Conservation (phyloP, 1,140 invertebrate genomes). For the Drosophila nebulosa region DNA sequence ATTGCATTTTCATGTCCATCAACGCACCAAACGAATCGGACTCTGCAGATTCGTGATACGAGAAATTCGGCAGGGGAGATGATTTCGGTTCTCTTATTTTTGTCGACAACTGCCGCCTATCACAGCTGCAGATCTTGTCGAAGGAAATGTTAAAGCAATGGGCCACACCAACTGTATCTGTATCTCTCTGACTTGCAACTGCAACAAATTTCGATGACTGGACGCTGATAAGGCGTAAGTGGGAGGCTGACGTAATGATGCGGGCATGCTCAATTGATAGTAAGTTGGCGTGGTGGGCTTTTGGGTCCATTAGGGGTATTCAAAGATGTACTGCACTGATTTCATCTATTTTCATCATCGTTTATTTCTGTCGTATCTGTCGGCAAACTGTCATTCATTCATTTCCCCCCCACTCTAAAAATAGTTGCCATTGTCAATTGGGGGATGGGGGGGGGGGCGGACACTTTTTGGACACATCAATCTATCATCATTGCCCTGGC, state of each 20-base stretch:
- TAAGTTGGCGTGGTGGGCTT: conserved; percentile 3
- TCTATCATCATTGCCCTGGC: conserved; percentile 10
- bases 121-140: conserved; percentile 39
- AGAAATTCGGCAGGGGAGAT: not conserved
- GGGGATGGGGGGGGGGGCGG: conserved; percentile 9
- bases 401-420: not conserved
- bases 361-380: not conserved
- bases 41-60: not conserved
- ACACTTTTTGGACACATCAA: conserved; percentile 31
- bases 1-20: conserved; percentile 78
- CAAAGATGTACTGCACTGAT: not conserved
- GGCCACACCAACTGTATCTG: conserved; percentile 40
- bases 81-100: not conserved
- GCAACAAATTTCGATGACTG: conserved; percentile 45
- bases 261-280: conserved; percentile 65
- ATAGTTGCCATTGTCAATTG: conserved; percentile 23
- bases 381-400: not conserved
- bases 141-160: conserved; percentile 58
- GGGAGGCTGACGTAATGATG: conserved; percentile 45
- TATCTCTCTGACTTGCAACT: conserved; percentile 29
- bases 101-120: conserved; percentile 44
- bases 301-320: conserved; percentile 40
- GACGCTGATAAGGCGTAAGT: conserved; percentile 47
- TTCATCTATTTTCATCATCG: not conserved
- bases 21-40: conserved; percentile 30